Percentiles rank a stretch among this genome's conserved stretches.
These are phyloP conservation scores for Diabrotica balteata DNA, from an alignment of 2,888 invertebrate species.

Conservation along the genomic window DNA sequence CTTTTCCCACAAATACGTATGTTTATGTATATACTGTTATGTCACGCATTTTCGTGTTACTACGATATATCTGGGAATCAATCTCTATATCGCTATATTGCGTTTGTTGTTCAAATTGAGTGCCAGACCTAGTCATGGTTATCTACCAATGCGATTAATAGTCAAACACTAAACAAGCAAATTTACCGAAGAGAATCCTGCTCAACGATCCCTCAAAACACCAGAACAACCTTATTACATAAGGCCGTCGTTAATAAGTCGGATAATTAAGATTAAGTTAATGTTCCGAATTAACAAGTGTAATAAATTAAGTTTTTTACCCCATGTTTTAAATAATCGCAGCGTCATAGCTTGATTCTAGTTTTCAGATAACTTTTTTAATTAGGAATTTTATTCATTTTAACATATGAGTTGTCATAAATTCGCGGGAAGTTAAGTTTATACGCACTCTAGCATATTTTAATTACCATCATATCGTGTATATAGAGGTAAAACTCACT, in stretches of 20 bases:
- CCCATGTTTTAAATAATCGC: too few species aligned
- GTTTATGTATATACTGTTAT: too few species aligned
- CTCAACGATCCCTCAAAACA: background rate
- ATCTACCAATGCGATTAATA: background rate
- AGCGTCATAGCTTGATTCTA: too few species aligned
- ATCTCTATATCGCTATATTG: background rate
- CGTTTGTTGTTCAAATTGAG: conserved; percentile 1
- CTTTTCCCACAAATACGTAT: too few species aligned
- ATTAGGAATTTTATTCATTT: too few species aligned
- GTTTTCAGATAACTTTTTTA: too few species aligned
- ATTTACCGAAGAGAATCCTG: background rate
- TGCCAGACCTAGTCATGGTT: background rate
- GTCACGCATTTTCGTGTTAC: background rate
- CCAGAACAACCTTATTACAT: background rate
- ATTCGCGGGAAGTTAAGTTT: too few species aligned
- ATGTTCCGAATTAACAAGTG: background rate
- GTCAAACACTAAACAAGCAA: background rate
- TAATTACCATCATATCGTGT: too few species aligned
- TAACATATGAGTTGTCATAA: too few species aligned
- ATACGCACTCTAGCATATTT: too few species aligned
- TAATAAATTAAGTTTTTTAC: too few species aligned
- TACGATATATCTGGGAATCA: background rate
- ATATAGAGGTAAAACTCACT: too few species aligned
- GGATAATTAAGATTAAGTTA: background rate
- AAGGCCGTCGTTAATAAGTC: background rate